Percentiles rank a stretch among this genome's conserved stretches.
Evolutionary conservation across 2,797 vertebrate species (phyloP).

Genomic region (Pelochelys cantorii): DNA sequence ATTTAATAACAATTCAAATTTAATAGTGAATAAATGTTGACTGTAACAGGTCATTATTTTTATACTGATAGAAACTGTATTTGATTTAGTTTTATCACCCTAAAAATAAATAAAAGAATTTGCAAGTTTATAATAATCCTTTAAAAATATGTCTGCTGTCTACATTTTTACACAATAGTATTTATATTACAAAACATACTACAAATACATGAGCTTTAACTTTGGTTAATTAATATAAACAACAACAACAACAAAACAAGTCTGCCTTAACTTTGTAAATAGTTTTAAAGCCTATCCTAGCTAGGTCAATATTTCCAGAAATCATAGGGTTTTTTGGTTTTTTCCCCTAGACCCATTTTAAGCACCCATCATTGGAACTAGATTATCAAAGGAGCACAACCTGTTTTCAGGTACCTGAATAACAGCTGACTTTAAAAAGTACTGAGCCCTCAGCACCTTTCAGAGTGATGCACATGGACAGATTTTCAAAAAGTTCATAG

Average conservation of each 20-base stretch:
- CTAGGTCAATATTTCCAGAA: slow-evolving; percentile 14
- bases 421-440: neutral
- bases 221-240: slow-evolving; percentile 53
- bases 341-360: neutral
- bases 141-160: neutral
- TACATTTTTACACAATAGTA: neutral
- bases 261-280: slow-evolving; percentile 42
- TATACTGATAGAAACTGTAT: neutral
- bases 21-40: slow-evolving; percentile 45
- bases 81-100: slow-evolving; percentile 3
- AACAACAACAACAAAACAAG: neutral
- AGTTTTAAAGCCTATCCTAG: slow-evolving; percentile 28
- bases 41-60: slow-evolving; percentile 14
- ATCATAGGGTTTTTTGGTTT: slow-evolving; percentile 29
- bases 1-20: slow-evolving; percentile 36
- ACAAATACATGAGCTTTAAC: slow-evolving; percentile 13
- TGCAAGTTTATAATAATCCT: neutral
- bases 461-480: accelerated
- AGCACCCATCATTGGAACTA: neutral
- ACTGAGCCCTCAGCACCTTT: accelerated
- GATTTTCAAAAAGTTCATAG: neutral
- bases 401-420: neutral
- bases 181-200: slow-evolving; percentile 45
- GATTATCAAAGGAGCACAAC: neutral
- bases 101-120: slow-evolving; percentile 49